phyloP scores from a whole-genome alignment of 2,797 vertebrate genomes.

The Chiloscyllium punctatum region DNA sequence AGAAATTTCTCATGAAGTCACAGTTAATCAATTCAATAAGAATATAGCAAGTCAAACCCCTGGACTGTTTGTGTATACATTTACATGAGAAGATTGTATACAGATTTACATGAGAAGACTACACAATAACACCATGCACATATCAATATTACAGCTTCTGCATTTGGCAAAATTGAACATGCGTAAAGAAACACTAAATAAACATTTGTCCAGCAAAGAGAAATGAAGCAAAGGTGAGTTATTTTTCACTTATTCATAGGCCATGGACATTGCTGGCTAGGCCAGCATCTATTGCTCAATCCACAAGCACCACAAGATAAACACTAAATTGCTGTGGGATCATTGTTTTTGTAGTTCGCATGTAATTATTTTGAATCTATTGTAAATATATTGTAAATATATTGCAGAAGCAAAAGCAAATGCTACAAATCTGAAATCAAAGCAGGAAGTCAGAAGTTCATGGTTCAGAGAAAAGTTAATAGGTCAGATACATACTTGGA shows the following conservation, averaged over 20 bases:
- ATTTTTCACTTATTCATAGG: too few species aligned
- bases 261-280: too few species aligned
- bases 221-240: not conserved
- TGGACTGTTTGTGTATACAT: not conserved
- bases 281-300: too few species aligned
- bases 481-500: not conserved
- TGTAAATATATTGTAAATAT: not conserved
- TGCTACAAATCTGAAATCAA: not conserved
- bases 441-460: not conserved
- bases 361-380: not conserved
- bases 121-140: not conserved
- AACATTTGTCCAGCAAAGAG: not conserved
- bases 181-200: not conserved
- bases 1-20: not conserved
- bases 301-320: not conserved
- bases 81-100: not conserved
- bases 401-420: not conserved
- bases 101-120: not conserved
- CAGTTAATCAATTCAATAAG: not conserved
- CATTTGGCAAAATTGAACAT: not conserved
- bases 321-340: not conserved
- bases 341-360: not conserved
- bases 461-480: not conserved
- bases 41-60: not conserved
- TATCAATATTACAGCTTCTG: not conserved